Evolutionary conservation across 2,888 invertebrate species (phyloP).

Genomic region (Chironomus tentans): DNA sequence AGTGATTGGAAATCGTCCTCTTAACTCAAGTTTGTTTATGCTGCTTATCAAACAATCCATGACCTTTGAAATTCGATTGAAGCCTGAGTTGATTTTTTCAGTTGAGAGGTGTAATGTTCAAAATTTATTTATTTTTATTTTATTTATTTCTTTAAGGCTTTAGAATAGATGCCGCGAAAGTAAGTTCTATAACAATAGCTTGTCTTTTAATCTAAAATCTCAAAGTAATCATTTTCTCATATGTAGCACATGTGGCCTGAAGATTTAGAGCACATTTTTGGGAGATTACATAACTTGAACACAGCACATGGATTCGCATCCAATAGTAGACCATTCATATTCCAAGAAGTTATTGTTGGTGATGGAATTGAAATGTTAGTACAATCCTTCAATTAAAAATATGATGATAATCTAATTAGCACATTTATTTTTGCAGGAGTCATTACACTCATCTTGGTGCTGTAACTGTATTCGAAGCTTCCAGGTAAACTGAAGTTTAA

Average conservation of each 20-base stretch:
- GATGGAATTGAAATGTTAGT: neutral
- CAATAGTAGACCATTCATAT: conserved; percentile 45
- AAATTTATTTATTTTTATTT: too few relatives aligned
- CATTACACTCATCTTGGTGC: conserved; percentile 48
- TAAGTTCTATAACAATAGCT: neutral
- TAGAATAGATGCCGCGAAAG: conserved; percentile 65
- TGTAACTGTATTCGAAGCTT: conserved; percentile 52
- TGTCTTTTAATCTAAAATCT: too few relatives aligned
- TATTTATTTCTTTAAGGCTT: conserved; percentile 48
- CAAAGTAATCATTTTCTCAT: neutral
- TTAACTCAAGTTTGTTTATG: too few relatives aligned
- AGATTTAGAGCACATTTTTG: conserved; percentile 47
- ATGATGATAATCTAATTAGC: too few relatives aligned
- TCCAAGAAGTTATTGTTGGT: conserved; percentile 49
- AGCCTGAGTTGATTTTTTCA: too few relatives aligned
- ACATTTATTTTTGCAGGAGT: conserved; percentile 33
- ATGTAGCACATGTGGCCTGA: conserved; percentile 53
- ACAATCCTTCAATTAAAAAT: neutral
- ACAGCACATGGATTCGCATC: conserved; percentile 44
- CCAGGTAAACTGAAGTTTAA: neutral
- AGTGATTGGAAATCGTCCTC: too few relatives aligned
- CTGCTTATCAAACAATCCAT: too few relatives aligned
- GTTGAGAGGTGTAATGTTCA: too few relatives aligned
- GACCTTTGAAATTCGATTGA: neutral
- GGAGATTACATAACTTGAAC: conserved; percentile 43